Evolutionary conservation across 2,797 vertebrate species (phyloP).

Genomic region (Aeoliscus strigatus): DNA sequence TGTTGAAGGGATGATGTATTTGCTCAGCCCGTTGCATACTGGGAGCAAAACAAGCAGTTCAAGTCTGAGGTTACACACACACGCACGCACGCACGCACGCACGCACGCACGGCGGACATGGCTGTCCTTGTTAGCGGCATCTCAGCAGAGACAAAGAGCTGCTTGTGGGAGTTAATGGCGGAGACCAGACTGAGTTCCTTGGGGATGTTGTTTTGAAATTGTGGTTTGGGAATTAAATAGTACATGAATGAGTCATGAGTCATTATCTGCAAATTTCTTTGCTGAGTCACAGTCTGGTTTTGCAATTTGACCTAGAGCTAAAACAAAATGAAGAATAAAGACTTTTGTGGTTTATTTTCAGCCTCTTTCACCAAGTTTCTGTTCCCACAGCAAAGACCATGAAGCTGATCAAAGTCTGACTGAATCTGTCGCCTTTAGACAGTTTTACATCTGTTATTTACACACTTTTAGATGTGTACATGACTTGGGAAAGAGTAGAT

Average conservation of each 20-base stretch:
- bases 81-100: background rate
- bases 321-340: no score
- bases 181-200: background rate
- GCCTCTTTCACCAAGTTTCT: no score
- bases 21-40: conserved; percentile 8
- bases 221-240: no score
- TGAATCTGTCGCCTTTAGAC: conserved; percentile 7
- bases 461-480: background rate
- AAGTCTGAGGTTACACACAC: conserved; percentile 23
- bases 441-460: conserved; percentile 7
- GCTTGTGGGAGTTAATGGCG: conserved; percentile 14
- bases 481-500: background rate
- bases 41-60: conserved; percentile 32
- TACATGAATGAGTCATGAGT: no score
- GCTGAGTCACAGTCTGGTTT: no score
- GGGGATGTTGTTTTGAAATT: no score
- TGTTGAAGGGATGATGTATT: conserved; percentile 24
- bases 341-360: no score
- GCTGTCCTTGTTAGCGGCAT: conserved; percentile 27
- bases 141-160: conserved; percentile 22
- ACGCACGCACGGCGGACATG: conserved; percentile 3
- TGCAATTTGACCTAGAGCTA: no score
- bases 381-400: no score
- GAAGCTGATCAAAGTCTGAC: conserved; percentile 4
- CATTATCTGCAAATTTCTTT: no score